Evolutionary conservation across 2,113 vertebrate species (phyloP).

Genomic region (Thymallus thymallus): DNA sequence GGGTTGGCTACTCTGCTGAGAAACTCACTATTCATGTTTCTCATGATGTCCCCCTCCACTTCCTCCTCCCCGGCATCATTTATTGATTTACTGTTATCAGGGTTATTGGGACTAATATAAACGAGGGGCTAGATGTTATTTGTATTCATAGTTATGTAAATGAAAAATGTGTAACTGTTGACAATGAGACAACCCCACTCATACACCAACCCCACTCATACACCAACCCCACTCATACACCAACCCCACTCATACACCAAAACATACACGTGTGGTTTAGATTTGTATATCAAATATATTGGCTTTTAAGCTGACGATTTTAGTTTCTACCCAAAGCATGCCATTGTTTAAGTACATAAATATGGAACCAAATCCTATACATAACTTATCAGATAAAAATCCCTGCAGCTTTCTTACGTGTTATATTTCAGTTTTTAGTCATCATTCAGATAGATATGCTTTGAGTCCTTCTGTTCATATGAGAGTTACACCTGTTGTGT

Average conservation of each 20-base stretch:
- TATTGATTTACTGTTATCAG: neutral
- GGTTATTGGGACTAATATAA: neutral
- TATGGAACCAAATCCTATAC: constrained; percentile 9
- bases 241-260: neutral
- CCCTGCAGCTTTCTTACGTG: neutral
- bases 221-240: too few relatives aligned
- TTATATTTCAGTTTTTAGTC: neutral
- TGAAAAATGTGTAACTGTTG: neutral
- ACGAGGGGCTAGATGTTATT: neutral
- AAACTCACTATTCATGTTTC: neutral
- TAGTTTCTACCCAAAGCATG: neutral
- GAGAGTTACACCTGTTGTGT: too few relatives aligned
- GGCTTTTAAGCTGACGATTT: neutral
- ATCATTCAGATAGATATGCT: neutral
- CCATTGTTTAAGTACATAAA: neutral
- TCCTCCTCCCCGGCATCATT: neutral
- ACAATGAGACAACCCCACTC: neutral
- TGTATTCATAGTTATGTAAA: neutral
- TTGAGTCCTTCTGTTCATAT: neutral
- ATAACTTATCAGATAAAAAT: neutral
- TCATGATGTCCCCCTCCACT: neutral
- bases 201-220: too few relatives aligned
- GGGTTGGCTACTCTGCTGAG: neutral
- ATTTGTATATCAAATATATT: neutral
- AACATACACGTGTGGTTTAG: neutral